phyloP scores from a whole-genome alignment of 1,140 invertebrate genomes.

The Proales similis region DNA sequence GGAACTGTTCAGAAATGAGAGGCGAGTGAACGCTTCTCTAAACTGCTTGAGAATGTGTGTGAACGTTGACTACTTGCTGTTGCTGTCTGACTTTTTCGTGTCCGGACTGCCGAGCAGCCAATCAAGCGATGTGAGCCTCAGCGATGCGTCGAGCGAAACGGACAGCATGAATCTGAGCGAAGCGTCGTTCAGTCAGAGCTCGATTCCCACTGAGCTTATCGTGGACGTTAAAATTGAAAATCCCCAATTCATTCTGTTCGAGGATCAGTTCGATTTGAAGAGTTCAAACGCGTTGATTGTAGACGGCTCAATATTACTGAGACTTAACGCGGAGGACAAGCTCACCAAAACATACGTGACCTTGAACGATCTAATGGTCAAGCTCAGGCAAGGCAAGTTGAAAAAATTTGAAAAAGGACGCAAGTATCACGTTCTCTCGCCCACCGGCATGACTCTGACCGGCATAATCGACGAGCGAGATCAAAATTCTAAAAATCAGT shows the following conservation, averaged over 20 bases:
- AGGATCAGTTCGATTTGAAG: conserved; percentile 23
- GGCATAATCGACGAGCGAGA: conserved; percentile 25
- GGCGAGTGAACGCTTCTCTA: not conserved
- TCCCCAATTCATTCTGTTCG: conserved; percentile 32
- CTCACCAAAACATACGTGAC: conserved; percentile 5
- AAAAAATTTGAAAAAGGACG: conserved; percentile 11
- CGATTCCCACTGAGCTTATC: not conserved
- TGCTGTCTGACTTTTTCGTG: conserved; percentile 18
- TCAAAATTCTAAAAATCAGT: not conserved
- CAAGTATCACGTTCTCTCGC: conserved; percentile 20
- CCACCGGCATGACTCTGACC: not conserved
- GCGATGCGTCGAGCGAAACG: not conserved
- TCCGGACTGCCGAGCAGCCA: conserved; percentile 17
- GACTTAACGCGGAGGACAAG: not conserved
- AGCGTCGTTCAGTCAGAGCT: not conserved
- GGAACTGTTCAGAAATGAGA: conserved; percentile 11
- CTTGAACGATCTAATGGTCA: conserved; percentile 20
- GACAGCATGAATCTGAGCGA: conserved; percentile 13
- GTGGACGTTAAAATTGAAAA: conserved; percentile 4
- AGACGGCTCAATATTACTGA: not conserved
- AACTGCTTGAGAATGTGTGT: conserved; percentile 23
- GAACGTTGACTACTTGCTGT: conserved; percentile 24
- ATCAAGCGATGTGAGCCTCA: no score
- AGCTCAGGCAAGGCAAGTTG: not conserved
- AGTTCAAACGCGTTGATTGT: conserved; percentile 25